These are phyloP conservation scores for Nemopilema nomurai DNA, from an alignment of 30 jellyfish, hydroid and myxozoan species.

Conservation along the genomic window DNA sequence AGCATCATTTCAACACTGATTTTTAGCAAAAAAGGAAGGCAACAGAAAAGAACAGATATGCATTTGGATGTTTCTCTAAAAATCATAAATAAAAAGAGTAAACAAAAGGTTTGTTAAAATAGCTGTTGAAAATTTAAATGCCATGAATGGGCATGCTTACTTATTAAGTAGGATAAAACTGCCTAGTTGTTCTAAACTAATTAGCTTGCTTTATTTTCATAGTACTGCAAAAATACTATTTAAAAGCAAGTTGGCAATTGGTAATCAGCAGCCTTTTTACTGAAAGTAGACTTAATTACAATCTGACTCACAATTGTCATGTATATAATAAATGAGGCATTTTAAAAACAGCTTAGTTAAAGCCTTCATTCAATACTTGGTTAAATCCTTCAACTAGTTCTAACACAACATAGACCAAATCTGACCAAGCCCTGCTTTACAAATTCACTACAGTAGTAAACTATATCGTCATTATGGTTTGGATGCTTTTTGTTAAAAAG, in stretches of 20 bases:
- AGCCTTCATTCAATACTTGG: too few relatives aligned
- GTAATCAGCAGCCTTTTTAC: too few relatives aligned
- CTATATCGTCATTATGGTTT: background rate
- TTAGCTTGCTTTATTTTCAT: too few relatives aligned
- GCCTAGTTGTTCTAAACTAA: too few relatives aligned
- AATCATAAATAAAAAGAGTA: background rate
- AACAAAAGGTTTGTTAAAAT: background rate
- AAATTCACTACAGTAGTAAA: background rate
- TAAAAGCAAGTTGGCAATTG: too few relatives aligned
- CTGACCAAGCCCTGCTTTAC: background rate
- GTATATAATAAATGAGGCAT: too few relatives aligned
- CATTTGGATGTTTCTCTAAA: background rate
- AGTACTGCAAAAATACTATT: too few relatives aligned
- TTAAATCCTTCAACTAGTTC: too few relatives aligned
- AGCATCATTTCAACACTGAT: background rate
- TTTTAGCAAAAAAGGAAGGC: background rate
- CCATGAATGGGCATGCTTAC: background rate
- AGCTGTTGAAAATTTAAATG: background rate
- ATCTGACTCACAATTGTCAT: too few relatives aligned
- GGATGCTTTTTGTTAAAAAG: background rate
- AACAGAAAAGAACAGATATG: background rate
- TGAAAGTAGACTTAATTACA: too few relatives aligned
- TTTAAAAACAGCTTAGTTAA: too few relatives aligned
- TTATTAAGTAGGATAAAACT: background rate
- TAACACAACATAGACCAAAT: background rate